These are phyloP conservation scores for Tylochromis polylepis DNA, from an alignment of 2,113 vertebrate genomes.

Conservation along the genomic window DNA sequence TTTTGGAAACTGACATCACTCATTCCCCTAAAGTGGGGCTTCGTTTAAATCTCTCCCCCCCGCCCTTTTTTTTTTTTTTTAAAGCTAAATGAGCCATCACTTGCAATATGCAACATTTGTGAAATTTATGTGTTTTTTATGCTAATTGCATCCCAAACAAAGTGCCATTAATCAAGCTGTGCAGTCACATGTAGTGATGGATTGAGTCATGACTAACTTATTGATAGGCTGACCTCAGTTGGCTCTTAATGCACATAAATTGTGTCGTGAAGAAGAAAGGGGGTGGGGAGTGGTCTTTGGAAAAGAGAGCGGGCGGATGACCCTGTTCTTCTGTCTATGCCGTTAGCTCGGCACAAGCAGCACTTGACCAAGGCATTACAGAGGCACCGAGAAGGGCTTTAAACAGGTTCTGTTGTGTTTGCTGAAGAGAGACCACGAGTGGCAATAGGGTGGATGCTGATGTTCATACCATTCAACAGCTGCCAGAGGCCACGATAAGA, in stretches of 20 bases:
- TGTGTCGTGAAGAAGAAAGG: background rate
- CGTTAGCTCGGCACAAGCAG: background rate
- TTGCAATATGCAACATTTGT: background rate
- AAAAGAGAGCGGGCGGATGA: background rate
- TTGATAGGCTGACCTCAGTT: background rate
- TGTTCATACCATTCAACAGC: background rate
- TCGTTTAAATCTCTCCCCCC: accelerated
- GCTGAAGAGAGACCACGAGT: background rate
- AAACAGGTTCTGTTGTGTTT: background rate
- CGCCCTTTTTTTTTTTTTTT: accelerated
- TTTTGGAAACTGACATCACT: background rate
- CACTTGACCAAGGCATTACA: background rate
- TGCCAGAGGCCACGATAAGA: background rate
- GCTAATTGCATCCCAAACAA: background rate
- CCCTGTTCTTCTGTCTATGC: background rate
- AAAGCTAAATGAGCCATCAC: background rate
- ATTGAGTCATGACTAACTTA: background rate
- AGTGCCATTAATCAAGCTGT: background rate
- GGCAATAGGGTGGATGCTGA: background rate
- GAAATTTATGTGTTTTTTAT: background rate
- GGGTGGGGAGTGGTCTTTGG: background rate
- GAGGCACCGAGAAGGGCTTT: background rate
- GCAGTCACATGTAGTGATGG: background rate
- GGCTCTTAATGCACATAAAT: background rate
- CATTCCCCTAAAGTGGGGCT: background rate